Evolutionary conservation across 2,888 invertebrate genomes (phyloP), one percentile per base, ranked within the genome.

Genomic region (Scotopteryx bipunctaria): DNA sequence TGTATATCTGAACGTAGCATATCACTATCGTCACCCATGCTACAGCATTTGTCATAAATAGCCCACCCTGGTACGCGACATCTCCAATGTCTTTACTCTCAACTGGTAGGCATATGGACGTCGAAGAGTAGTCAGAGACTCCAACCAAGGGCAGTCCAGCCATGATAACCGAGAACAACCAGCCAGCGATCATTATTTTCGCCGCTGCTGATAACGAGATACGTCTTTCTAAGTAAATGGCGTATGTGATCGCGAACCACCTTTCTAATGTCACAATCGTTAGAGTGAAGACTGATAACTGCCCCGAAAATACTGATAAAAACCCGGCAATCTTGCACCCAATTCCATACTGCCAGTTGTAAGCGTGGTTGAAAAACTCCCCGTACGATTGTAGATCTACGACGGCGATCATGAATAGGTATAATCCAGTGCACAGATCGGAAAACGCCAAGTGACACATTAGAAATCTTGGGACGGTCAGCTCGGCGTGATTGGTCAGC

Each of bases 261-360:
- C 97, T 91, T 78, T 97, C 97, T 47, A 97, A 85, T 0, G 97
- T 97, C 31, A 98, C 95, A 25, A 97, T 92, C 0, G 96, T 95
- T 43, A 98, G 86, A 0, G 97, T 97, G 75, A 95, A 96, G 4
- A 98, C 95, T 13, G 97, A 97, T 35, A 98, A 86, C 73, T 97
- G 96, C 49, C 95, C 95, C 0, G 96, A 95, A 69, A 97, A 96
- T 0, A 97, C 95, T 0, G 97, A 97, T 41, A 98, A 85, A 76
- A 97, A 97, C 0, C 98, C 98, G 0, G 97, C 96, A 5, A 95
- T 91, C 73, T 95, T 93, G 78, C 97, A 98, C 0, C 97, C 97
- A 33, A 93, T 78, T 42, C 96, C 94, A 55, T 90, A 90, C 82
- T 98, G 97, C 97, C 98, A 98, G 71, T 95, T 94, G 67, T 95